Evolutionary conservation across 2,888 invertebrate species (phyloP).

Genomic region (Schizotus pectinicornis): DNA sequence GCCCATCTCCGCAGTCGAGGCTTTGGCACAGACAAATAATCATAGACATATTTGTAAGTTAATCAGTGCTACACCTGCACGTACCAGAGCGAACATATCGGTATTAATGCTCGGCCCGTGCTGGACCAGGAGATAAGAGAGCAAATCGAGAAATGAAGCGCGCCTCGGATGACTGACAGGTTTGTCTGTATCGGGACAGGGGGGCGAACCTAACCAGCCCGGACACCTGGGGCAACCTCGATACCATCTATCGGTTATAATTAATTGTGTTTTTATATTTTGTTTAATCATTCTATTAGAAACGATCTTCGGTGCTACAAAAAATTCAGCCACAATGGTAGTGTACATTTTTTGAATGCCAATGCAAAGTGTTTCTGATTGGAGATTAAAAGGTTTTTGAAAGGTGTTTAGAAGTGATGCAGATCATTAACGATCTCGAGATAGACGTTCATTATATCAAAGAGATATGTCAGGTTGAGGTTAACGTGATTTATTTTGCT

Average conservation of each 20-base stretch:
- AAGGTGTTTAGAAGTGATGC: constrained; percentile 31
- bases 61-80: constrained; percentile 30
- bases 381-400: constrained; percentile 39
- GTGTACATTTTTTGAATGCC: constrained; percentile 54
- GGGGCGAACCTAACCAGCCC: constrained; percentile 41
- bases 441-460: constrained; percentile 23
- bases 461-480: constrained; percentile 13
- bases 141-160: constrained; percentile 48
- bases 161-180: constrained; percentile 50
- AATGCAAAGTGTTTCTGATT: constrained; percentile 50
- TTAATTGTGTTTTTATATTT: constrained; percentile 61
- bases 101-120: constrained; percentile 31
- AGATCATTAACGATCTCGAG: constrained; percentile 32
- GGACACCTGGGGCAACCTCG: constrained; percentile 57
- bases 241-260: constrained; percentile 58
- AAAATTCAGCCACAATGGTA: constrained; percentile 39
- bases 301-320: constrained; percentile 43
- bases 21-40: constrained; percentile 12
- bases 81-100: constrained; percentile 13
- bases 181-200: constrained; percentile 46
- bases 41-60: constrained; percentile 22
- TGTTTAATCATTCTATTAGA: constrained; percentile 60
- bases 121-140: constrained; percentile 39
- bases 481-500: constrained; percentile 22
- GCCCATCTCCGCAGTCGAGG: constrained; percentile 13